Conservation (phyloP, 2,113 vertebrate genomes). For the Himantopus leucocephalus region DNA sequence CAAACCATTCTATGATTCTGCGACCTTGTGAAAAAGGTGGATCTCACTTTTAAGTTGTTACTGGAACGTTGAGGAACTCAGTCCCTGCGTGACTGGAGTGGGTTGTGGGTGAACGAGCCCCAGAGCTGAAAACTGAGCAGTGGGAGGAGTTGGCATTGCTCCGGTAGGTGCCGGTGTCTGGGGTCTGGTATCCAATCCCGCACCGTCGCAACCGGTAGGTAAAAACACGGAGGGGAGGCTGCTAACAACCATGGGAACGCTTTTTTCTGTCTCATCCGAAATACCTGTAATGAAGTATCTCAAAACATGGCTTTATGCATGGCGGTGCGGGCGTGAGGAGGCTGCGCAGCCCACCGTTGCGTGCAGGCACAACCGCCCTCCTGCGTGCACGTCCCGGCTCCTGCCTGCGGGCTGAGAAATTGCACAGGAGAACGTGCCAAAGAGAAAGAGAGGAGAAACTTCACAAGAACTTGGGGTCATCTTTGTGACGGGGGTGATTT, state of each 20-base stretch:
- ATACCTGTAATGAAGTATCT: not conserved
- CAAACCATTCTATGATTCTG: no score
- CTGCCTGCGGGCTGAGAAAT: not conserved
- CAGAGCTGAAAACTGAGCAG: not conserved
- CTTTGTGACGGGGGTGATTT: not conserved
- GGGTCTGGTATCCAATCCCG: not conserved
- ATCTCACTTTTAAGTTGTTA: not conserved
- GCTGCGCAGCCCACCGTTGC: rapidly evolving
- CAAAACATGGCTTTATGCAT: not conserved
- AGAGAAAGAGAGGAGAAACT: not conserved
- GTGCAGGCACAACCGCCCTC: no score
- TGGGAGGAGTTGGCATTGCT: not conserved
- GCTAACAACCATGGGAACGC: no score
- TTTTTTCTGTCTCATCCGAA: not conserved
- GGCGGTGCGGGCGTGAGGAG: not conserved
- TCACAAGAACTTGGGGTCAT: not conserved
- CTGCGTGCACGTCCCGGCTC: rapidly evolving
- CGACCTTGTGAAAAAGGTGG: not conserved
- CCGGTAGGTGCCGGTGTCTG: no score
- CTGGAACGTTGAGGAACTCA: not conserved
- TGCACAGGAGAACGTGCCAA: not conserved
- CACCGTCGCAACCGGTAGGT: not conserved
- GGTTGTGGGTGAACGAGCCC: not conserved
- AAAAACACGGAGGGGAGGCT: not conserved
- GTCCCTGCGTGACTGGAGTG: not conserved